A percentile compares a stretch with the other conserved stretches of the same genome.
phyloP scores from a whole-genome alignment of 92 coral and sea anemone genomes.

The Parazoanthus darwini region DNA sequence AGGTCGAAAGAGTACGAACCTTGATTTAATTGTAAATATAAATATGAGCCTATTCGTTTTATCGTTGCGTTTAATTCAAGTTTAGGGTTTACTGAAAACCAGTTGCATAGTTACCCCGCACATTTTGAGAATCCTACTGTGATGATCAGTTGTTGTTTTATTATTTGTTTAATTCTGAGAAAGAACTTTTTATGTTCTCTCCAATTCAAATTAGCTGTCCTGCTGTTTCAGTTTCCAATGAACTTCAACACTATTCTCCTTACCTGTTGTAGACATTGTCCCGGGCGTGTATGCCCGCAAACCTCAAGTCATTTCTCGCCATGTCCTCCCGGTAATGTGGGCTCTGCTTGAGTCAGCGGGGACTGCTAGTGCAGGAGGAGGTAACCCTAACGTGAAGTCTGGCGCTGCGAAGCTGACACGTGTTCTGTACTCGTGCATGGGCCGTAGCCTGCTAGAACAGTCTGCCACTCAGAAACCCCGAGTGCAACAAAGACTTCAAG shows the following conservation, averaged over 20 bases:
- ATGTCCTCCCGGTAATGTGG: slow-evolving; percentile 93
- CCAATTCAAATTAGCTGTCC: neutral
- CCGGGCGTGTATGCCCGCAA: slow-evolving; percentile 81
- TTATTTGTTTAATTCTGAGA: neutral
- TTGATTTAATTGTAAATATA: too few species aligned
- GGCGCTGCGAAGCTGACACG: slow-evolving; percentile 63
- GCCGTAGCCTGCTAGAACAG: slow-evolving; percentile 70
- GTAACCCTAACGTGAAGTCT: slow-evolving; percentile 62
- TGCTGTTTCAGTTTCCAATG: neutral
- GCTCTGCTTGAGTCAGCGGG: slow-evolving; percentile 79
- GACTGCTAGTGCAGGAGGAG: slow-evolving; percentile 80
- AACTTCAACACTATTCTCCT: neutral
- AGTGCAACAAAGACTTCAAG: slow-evolving; percentile 76
- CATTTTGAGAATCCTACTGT: too few species aligned
- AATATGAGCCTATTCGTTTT: too few species aligned
- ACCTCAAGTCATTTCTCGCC: slow-evolving; percentile 77
- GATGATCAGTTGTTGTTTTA: neutral
- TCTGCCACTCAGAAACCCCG: slow-evolving; percentile 79
- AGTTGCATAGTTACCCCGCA: too few species aligned
- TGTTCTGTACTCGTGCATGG: slow-evolving; percentile 87
- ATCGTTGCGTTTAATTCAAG: too few species aligned
- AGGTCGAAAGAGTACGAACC: too few species aligned
- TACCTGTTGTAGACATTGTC: slow-evolving; percentile 60
- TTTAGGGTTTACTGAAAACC: too few species aligned
- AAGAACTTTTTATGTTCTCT: neutral